phyloP scores from a whole-genome alignment of 2,113 vertebrate species.

The Nesospiza acunhae region DNA sequence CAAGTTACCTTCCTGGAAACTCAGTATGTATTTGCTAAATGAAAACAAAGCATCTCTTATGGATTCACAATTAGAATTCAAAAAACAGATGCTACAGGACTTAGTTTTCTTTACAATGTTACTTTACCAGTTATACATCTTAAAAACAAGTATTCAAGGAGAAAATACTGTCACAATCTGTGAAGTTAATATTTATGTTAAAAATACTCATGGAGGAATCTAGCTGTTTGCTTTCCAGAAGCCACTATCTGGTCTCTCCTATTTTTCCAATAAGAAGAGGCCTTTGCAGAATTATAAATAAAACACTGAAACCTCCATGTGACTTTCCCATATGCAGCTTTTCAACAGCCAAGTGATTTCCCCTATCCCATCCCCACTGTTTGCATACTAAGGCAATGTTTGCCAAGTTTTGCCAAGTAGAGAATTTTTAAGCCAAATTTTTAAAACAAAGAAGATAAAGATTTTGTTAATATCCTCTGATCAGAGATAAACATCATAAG shows the following conservation, averaged over 20 bases:
- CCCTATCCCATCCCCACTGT: background rate
- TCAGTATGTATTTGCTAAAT: background rate
- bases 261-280: constrained; percentile 26
- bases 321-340: constrained; percentile 56
- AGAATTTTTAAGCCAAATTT: background rate
- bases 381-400: constrained; percentile 1
- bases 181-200: constrained; percentile 7
- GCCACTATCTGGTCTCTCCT: background rate
- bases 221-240: constrained; percentile 29
- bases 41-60: background rate
- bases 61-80: background rate
- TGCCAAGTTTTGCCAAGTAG: constrained; percentile 13
- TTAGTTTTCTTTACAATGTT: background rate
- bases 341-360: constrained; percentile 51
- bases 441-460: background rate
- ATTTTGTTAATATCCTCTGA: background rate
- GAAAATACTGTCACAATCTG: background rate
- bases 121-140: background rate
- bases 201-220: constrained; percentile 28
- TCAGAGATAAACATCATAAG: background rate
- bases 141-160: background rate
- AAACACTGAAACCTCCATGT: constrained; percentile 29
- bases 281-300: constrained; percentile 54
- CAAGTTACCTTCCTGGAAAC: background rate
- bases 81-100: background rate